These are phyloP conservation scores for Drosophila simulans DNA, from an alignment of 1,140 invertebrate species.

Conservation along the genomic window DNA sequence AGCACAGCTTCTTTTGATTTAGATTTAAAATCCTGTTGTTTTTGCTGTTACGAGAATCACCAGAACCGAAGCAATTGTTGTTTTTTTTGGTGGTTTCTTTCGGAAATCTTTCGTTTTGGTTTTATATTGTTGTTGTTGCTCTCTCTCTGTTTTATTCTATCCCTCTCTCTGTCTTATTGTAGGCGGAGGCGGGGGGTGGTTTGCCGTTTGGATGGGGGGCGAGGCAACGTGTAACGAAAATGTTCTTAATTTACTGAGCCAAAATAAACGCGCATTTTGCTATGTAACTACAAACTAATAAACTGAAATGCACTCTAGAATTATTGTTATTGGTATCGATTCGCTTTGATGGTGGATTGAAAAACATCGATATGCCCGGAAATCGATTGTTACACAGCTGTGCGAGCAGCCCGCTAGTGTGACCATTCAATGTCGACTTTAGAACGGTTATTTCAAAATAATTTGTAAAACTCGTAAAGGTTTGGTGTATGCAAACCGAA, in stretches of 20 bases:
- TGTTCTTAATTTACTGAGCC: conserved; percentile 22
- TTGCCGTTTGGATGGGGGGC: conserved; percentile 10
- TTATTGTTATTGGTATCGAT: conserved; percentile 32
- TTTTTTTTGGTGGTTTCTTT: conserved; percentile 13
- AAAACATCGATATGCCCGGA: conserved; percentile 2
- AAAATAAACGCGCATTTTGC: conserved; percentile 36
- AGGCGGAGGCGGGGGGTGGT: conserved; percentile 11
- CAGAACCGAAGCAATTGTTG: conserved; percentile 12
- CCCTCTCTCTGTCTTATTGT: conserved; percentile 1
- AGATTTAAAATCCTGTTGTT: conserved; percentile 7
- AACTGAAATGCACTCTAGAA: conserved; percentile 39
- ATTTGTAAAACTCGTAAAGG: background rate
- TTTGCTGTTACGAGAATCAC: conserved; percentile 30
- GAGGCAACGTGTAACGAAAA: conserved; percentile 14
- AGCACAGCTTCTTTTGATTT: conserved; percentile 12
- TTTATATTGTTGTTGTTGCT: conserved; percentile 19
- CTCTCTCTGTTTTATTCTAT: background rate
- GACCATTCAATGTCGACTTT: background rate
- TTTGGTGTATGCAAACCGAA: background rate
- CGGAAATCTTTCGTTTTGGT: conserved; percentile 38
- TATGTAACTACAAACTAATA: conserved; percentile 52
- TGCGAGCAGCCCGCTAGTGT: background rate
- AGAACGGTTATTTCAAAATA: background rate
- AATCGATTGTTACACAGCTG: conserved; percentile 1
- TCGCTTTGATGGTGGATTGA: background rate